phyloP scores from a whole-genome alignment of 2,888 invertebrate genomes.

The Melangyna quadrimaculata region DNA sequence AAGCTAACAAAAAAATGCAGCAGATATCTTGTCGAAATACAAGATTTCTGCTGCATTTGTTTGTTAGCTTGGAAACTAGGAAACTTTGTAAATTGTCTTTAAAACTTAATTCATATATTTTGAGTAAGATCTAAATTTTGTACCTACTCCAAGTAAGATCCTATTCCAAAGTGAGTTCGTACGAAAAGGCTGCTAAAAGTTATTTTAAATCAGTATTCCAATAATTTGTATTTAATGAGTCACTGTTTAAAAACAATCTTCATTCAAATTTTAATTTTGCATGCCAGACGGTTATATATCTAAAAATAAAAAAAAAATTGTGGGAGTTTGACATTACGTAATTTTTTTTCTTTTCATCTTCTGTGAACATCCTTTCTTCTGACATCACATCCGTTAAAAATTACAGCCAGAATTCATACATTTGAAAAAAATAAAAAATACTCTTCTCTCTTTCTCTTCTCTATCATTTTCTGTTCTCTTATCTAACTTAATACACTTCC shows the following conservation, averaged over 20 bases:
- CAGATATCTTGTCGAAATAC: too few species aligned
- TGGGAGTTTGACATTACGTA: neutral
- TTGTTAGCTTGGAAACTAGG: too few species aligned
- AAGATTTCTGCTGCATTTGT: too few species aligned
- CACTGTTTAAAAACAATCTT: neutral
- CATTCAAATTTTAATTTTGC: neutral
- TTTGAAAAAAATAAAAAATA: neutral
- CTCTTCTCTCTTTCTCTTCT: neutral
- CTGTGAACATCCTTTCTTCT: slow-evolving; percentile 21
- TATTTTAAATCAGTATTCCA: too few species aligned
- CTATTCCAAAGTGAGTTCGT: too few species aligned
- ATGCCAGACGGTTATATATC: neutral
- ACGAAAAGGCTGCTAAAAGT: too few species aligned
- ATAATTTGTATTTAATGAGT: neutral
- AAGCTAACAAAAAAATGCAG: too few species aligned
- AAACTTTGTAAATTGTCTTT: too few species aligned
- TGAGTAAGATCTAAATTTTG: too few species aligned
- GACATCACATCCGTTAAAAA: slow-evolving; percentile 19
- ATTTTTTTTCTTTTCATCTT: neutral
- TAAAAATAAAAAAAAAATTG: neutral
- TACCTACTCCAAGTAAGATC: too few species aligned
- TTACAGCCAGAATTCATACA: neutral
- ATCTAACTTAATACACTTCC: slow-evolving; percentile 4
- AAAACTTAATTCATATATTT: too few species aligned
- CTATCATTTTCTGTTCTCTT: slow-evolving; percentile 20